Percentiles rank a stretch among this genome's conserved stretches.
These are phyloP conservation scores for Rhegmatorhina hoffmannsi DNA, from an alignment of 2,113 vertebrate genomes.

Conservation along the genomic window DNA sequence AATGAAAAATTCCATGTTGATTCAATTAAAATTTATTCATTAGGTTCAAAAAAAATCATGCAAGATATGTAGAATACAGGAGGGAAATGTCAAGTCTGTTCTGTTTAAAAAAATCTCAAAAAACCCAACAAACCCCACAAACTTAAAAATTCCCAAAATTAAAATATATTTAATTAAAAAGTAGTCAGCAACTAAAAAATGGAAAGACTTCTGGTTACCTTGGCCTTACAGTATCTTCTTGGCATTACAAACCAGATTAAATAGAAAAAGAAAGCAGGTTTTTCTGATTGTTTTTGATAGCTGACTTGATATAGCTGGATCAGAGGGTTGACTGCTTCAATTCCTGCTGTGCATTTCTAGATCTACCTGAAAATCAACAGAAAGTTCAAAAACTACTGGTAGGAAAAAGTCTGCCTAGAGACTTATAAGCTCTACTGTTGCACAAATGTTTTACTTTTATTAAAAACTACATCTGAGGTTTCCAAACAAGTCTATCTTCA, in stretches of 20 bases:
- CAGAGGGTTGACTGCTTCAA: not conserved
- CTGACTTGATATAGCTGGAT: not conserved
- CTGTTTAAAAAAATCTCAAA: not conserved
- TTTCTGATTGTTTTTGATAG: accelerated
- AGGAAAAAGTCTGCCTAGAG: not conserved
- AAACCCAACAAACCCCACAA: not conserved
- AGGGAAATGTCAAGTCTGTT: not conserved
- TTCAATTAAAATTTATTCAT: not conserved
- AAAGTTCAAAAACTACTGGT: not conserved
- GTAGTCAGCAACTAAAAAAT: not conserved
- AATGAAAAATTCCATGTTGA: accelerated
- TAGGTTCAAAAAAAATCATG: not conserved
- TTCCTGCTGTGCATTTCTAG: not conserved
- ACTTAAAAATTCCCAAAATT: not conserved
- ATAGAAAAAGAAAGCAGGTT: not conserved
- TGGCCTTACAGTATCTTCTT: accelerated
- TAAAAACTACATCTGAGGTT: not conserved
- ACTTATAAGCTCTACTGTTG: accelerated
- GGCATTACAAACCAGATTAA: not conserved
- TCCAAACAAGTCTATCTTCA: not conserved
- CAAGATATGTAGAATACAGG: not conserved
- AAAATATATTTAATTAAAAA: not conserved
- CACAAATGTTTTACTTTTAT: not conserved
- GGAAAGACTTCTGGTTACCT: not conserved
- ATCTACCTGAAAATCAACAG: not conserved